Base-by-base conservation (phyloP, 1,140 invertebrate genomes). In the Theocolax elegans region DNA sequence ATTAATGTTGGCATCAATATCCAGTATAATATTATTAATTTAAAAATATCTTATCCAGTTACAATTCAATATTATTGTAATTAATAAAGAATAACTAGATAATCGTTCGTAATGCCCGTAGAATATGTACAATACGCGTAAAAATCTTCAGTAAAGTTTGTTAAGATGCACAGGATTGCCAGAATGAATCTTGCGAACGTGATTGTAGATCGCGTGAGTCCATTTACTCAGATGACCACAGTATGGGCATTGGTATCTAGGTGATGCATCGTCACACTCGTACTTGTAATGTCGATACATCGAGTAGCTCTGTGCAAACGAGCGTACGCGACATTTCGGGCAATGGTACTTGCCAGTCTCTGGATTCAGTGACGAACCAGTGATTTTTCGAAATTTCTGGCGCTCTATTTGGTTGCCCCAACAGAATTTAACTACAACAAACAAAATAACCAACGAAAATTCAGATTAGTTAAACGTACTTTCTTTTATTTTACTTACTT, bases 261-360 rank as follows among this genome's bases (percentile, higher is more conserved):
- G 90, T 72, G 88, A 82, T 27, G 90, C 88, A 44, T 91, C 90
- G 42, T 90, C 89, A 79, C 91, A 92, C 78, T 92, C 91, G 81
- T 91, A 91, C 80, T 88, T 89, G 74, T 88, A 89, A 80, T 93
- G 91, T 65, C 89, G 83, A 71, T 88, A 87, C 76, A 91, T 87
- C 65, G 89, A 87, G 75, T 88, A 85, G 77, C 87, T 89, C 60
- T 83, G 81, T 7, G 81, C 82, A 67, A 83, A 84, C 12, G 58
- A 74, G 70, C 72, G 72, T 79, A 81, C 51, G 72, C 72, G 79
- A 75, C 83, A 85, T 35, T 83, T 83, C 17, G 81, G 77, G 44
- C 83, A 85, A 23, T 76, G 71, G 64, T 74, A 73, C 31, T 80
- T 79, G 60, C 51, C 63, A 38, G 8, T 75, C 12, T 25, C 25